A percentile compares a stretch with the other conserved stretches of the same genome.
Conservation (phyloP, 2,888 invertebrate species). For the Spilosoma lubricipeda region DNA sequence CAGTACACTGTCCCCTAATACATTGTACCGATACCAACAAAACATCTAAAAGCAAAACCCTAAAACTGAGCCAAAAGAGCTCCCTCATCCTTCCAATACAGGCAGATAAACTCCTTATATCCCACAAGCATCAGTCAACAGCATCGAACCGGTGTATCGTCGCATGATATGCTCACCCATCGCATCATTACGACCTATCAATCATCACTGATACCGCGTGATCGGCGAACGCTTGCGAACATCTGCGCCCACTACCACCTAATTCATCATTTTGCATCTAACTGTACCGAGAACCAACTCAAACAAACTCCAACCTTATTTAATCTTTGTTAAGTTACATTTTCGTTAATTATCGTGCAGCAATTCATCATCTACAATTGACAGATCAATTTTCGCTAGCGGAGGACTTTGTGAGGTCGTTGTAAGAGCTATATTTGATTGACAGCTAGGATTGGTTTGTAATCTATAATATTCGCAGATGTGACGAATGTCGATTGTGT, state of each 20-base stretch:
- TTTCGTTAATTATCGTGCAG: background rate
- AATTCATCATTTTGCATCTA: constrained; percentile 46
- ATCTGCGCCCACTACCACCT: constrained; percentile 47
- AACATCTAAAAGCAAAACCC: background rate
- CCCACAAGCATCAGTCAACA: constrained; percentile 23
- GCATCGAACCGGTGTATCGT: constrained; percentile 41
- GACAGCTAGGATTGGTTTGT: constrained; percentile 12
- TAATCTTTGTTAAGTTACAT: background rate
- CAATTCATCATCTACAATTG: constrained; percentile 51
- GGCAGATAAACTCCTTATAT: constrained; percentile 5
- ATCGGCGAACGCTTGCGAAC: constrained; percentile 43
- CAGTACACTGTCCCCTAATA: background rate
- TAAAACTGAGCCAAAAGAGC: background rate
- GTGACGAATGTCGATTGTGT: constrained; percentile 51
- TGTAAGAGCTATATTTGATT: constrained; percentile 33
- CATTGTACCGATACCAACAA: background rate
- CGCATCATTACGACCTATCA: constrained; percentile 45
- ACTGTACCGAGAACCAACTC: constrained; percentile 9
- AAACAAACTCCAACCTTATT: constrained; percentile 14
- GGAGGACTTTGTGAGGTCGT: constrained; percentile 26
- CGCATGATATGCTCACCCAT: constrained; percentile 33
- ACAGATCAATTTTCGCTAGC: constrained; percentile 34
- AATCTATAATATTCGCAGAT: constrained; percentile 43
- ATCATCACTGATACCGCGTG: constrained; percentile 50
- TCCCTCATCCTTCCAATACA: background rate